A percentile compares a stretch with the other conserved stretches of the same genome.
Conservation (phyloP, 2,113 vertebrate species). For the Meles meles region DNA sequence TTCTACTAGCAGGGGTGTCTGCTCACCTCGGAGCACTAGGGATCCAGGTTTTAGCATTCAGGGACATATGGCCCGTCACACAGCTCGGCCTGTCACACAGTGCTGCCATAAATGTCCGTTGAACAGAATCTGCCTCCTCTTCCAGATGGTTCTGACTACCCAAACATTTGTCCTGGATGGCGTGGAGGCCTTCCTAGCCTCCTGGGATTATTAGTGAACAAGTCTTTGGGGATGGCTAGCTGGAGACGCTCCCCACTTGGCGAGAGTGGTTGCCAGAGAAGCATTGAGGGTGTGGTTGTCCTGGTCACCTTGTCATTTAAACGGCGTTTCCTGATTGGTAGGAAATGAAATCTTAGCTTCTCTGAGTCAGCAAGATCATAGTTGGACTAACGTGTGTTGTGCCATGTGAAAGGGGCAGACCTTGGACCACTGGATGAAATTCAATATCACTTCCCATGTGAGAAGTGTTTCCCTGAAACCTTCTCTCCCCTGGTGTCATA, state of each 20-base stretch:
- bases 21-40: neutral
- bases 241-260: neutral
- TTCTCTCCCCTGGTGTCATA: neutral
- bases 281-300: neutral
- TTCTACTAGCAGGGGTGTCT: neutral
- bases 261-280: neutral
- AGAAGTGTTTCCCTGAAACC: neutral
- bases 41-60: neutral
- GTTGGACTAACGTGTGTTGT: neutral
- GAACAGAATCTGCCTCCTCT: constrained; percentile 43
- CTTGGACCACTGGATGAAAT: constrained; percentile 35
- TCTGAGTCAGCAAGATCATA: constrained; percentile 54
- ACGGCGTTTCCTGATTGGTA: constrained; percentile 37
- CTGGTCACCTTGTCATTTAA: constrained; percentile 32
- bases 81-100: neutral
- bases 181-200: constrained; percentile 17
- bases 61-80: neutral
- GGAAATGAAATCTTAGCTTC: constrained; percentile 40
- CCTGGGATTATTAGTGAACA: neutral
- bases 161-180: constrained; percentile 19
- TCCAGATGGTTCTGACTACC: constrained; percentile 39
- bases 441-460: constrained; percentile 10
- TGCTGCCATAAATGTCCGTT: constrained; percentile 19
- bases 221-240: neutral
- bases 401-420: constrained; percentile 18